Conservation (phyloP, 2,888 invertebrate species). For the Leucozona laternaria region DNA sequence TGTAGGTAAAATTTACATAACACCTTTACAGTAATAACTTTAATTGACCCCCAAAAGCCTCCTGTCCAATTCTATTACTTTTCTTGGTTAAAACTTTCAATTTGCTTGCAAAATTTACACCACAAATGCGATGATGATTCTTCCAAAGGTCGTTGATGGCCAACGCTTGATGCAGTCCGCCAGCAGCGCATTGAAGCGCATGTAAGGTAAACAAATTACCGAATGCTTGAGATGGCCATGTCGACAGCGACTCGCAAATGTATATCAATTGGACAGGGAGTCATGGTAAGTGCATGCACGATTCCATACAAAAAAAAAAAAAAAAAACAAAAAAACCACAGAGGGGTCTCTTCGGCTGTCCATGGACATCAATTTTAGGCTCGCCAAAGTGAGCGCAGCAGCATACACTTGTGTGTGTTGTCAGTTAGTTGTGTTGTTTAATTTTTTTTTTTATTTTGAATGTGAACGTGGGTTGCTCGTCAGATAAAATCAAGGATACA, state of each 20-base stretch:
- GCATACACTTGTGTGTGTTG: background rate
- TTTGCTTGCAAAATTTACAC: constrained; percentile 77
- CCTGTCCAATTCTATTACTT: constrained; percentile 73
- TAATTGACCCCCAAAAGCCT: constrained; percentile 55
- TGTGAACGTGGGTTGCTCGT: constrained; percentile 47
- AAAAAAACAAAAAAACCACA: background rate
- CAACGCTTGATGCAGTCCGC: background rate
- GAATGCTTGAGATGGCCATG: constrained; percentile 54
- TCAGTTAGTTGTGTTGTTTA: background rate
- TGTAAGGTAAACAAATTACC: constrained; percentile 71
- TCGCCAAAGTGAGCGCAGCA: constrained; percentile 51
- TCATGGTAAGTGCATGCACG: constrained; percentile 57
- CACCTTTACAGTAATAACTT: constrained; percentile 23
- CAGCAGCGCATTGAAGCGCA: constrained; percentile 7
- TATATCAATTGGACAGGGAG: constrained; percentile 74
- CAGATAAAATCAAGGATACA: constrained; percentile 42
- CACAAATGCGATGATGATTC: constrained; percentile 5
- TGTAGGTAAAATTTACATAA: constrained; percentile 17
- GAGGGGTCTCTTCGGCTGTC: constrained; percentile 53
- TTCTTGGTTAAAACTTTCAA: constrained; percentile 81
- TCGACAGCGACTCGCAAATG: constrained; percentile 60
- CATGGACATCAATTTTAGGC: constrained; percentile 66
- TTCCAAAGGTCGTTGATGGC: constrained; percentile 23
- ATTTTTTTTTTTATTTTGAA: constrained; percentile 8
- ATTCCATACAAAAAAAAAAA: constrained; percentile 28